Base-by-base conservation (phyloP, 1,140 invertebrate genomes). In the Stegodyphus mimosarum region DNA sequence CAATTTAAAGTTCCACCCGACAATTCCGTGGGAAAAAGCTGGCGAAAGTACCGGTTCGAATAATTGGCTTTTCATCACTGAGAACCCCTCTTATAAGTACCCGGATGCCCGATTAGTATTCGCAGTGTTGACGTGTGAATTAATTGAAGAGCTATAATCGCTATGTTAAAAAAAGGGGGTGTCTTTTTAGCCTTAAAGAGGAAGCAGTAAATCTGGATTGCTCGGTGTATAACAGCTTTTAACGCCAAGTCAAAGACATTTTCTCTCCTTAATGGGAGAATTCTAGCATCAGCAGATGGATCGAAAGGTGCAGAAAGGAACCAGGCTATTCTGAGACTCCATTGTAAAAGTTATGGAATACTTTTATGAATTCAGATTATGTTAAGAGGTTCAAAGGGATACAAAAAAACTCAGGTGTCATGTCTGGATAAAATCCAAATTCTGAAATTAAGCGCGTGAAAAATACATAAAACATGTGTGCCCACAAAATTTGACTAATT, bases 21-120 rank as follows among this genome's bases (percentile, higher is more conserved):
- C 33, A 33, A 33, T 33, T 33, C 33, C 33, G 33, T 33, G 1
- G 33, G 33, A 33, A 33, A 1, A 77, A 77, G 74, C 60, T 17
- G 50, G 18, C 33, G 50, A 50, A 64, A 52, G 52, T 17, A 49
- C 48, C 17, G 60, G 15, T 49, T 52, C 7, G 13, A 49, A 50
- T 69, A 78, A 78, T 78, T 52, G 66, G 60, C 76, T 69, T n/a
- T 78, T 69, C 48, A 78, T 78, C 76, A 69, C 50, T 6, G 7
- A 17, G 11, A 33, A 53, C 13, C n/a, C 50, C 51, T 55, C 72
- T 50, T 74, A 74, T 33, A 74, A 74, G 52, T 53, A 15, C 72
- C n/a, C 18, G 55, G 9, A 15, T 15, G n/a, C 69, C 18, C 49
- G 15, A 78, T 78, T 78, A 78, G 55, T 66, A 78, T 78, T 17